Evolutionary conservation across 2,113 vertebrate genomes (phyloP).

Genomic region (Halcyon senegalensis): DNA sequence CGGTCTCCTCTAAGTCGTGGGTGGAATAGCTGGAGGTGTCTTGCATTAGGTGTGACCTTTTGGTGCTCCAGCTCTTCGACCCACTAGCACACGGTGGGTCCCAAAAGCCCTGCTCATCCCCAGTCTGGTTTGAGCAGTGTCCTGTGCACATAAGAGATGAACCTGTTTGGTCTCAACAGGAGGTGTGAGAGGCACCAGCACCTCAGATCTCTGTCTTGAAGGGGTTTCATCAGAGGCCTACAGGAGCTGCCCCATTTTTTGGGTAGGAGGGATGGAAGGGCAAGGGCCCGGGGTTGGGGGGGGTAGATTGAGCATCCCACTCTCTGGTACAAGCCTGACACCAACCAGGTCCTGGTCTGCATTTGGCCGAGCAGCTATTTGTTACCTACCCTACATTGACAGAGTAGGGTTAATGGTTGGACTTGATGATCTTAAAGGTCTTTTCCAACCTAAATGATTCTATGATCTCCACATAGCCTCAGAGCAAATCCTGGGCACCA

Average conservation of each 20-base stretch:
- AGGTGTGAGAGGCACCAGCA: not conserved
- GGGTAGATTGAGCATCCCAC: fast-evolving
- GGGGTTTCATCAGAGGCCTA: not conserved
- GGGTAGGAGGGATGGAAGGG: not conserved
- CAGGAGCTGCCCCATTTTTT: not conserved
- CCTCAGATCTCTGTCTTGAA: not conserved
- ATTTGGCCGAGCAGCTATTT: not conserved
- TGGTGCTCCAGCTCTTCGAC: not conserved
- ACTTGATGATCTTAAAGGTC: too few relatives aligned
- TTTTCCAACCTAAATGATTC: too few relatives aligned
- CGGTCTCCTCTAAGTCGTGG: not conserved
- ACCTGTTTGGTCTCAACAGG: not conserved
- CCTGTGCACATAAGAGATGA: not conserved
- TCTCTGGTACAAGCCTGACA: not conserved
- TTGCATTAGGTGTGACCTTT: not conserved
- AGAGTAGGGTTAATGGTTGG: too few relatives aligned
- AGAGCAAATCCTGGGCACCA: not conserved
- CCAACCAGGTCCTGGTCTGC: fast-evolving
- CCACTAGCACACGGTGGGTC: fast-evolving
- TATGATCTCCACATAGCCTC: not conserved
- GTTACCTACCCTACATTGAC: not conserved
- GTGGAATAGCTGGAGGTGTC: not conserved
- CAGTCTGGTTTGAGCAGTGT: not conserved
- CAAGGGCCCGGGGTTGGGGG: not conserved
- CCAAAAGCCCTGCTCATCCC: not conserved